Evolutionary conservation across 2,888 invertebrate genomes (phyloP).

Genomic region (Celastrina argiolus): DNA sequence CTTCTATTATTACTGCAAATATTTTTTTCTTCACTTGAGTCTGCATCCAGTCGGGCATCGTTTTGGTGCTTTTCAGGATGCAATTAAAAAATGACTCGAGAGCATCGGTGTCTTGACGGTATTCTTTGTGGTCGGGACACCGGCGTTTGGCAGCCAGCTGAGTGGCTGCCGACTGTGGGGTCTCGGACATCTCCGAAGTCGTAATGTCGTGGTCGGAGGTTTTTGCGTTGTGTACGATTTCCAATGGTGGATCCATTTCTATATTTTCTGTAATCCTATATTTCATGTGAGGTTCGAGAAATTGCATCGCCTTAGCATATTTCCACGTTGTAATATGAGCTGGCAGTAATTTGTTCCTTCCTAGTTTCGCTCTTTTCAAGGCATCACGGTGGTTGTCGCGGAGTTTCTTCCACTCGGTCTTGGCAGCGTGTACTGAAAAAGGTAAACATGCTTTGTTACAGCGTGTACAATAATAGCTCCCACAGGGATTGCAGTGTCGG

Average conservation of each 20-base stretch:
- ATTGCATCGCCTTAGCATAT: constrained; percentile 69
- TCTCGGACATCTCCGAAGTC: constrained; percentile 44
- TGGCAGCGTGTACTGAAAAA: constrained; percentile 59
- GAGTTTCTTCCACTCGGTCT: constrained; percentile 67
- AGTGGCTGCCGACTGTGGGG: constrained; percentile 13
- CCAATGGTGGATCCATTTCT: constrained; percentile 50
- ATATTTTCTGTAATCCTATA: constrained; percentile 68
- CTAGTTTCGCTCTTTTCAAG: constrained; percentile 63
- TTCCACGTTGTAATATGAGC: constrained; percentile 72
- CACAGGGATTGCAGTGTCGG: too few relatives aligned
- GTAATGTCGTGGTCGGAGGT: constrained; percentile 52
- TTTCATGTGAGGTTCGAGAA: constrained; percentile 68
- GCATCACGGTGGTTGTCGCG: constrained; percentile 68
- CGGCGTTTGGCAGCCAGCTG: constrained; percentile 43
- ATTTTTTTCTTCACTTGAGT: constrained; percentile 70
- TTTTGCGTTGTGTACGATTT: constrained; percentile 31
- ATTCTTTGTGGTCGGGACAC: constrained; percentile 36
- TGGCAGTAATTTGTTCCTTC: constrained; percentile 64
- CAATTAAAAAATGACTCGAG: constrained; percentile 65
- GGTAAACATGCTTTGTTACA: neutral
- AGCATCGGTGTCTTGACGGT: constrained; percentile 46
- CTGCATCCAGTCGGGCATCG: constrained; percentile 69
- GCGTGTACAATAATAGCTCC: neutral
- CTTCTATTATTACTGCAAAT: constrained; percentile 64
- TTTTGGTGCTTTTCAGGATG: constrained; percentile 58